Base-by-base conservation (phyloP, 2,113 vertebrate species). In the Apeltes quadracus region DNA sequence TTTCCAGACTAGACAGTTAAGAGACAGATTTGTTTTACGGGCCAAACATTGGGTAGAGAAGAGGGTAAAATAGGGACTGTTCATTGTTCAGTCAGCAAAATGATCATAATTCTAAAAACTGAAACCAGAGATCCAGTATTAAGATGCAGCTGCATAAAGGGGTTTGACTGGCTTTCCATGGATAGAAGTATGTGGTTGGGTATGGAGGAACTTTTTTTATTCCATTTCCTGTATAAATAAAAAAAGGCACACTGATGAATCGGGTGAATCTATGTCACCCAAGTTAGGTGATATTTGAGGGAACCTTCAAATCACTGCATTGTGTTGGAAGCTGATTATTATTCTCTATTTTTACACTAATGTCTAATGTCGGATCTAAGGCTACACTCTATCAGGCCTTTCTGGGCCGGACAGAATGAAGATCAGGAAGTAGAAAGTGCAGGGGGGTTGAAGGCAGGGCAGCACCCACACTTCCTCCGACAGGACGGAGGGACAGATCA, bases 341-440 rank as follows among this genome's bases (percentile, higher is more conserved):
- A 12, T 1, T 9, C 22, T 25, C 32, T 25, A 9, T 25, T 53
- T 43, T 29, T 11, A 44, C n/a, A 58, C n/a, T 41, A 18, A 55
- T 48, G 50, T 29, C 25, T n/a, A n/a, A n/a, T n/a, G n/a, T 27
- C 1, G 39, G n/a, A 29, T 58, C 46, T 15, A 6, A 18, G 36
- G 76, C 61, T 73, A 3, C 11, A 46, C 32, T 70, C 18, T 51
- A 3, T 69, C 54, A 55, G 22, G 16, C 62, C 2, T 58, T 15
- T 61, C 55, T 79, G 15, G 1, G 55, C 32, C 57, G 68, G 56
- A 62, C 82, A 84, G 86, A 86, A 89, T 84, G 72, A n/a, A 46
- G 71, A 56, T 78, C 90, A 93, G 95, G 95, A 96, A 94, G 81
- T 13, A 68, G 77, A 76, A 76, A 68, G 79, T 58, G 63, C 72